Base-by-base conservation (phyloP, 2,113 vertebrate species). In the Prionailurus bengalensis region DNA sequence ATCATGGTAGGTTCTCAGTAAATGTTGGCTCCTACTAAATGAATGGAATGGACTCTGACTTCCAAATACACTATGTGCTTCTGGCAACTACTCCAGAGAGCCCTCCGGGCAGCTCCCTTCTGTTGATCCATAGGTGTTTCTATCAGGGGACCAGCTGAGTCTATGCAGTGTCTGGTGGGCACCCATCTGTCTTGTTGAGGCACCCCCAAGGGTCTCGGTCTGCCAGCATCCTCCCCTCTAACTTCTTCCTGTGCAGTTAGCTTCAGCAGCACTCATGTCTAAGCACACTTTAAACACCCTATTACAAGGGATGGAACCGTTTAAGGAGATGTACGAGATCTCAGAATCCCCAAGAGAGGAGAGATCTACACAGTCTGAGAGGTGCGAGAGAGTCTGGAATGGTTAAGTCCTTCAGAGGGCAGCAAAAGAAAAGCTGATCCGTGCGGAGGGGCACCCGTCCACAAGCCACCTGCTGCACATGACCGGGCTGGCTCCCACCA, bases 361-460 rank as follows among this genome's bases (percentile, higher is more conserved):
- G 15, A 11, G 2, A 23, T 29, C 27, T n/a, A 1, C 25, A 5
- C 31, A 33, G 55, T 21, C 33, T 33, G 53, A 48, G 65, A 68
- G 45, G 45, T 12, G 0, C 23, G 2, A 10, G 15, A 12, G 31
- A 45, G 55, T 29, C 17, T 23, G 29, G 65, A 13, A 13, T 9
- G 45, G 1, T 31, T 31, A 42, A 42, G 4, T 4, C 42, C 23
- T 65, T 84, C 4, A 1, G 27, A 23, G 10, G 0, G 36, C 21
- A 39, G 45, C n/a, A 61, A 31, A 90, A 42, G 9, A 66, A n/a
- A 79, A 0, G 15, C 1, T 39, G 25, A 15, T 31, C 53, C 36
- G 2, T 2, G 9, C 29, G 3, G 13, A 88, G 15, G 27, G 11
- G 0, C 19, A 27, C 5, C 16, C 0, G 2, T 19, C n/a, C 79